Base-by-base conservation (phyloP, 2,113 vertebrate genomes). In the Budorcas taxicolor region DNA sequence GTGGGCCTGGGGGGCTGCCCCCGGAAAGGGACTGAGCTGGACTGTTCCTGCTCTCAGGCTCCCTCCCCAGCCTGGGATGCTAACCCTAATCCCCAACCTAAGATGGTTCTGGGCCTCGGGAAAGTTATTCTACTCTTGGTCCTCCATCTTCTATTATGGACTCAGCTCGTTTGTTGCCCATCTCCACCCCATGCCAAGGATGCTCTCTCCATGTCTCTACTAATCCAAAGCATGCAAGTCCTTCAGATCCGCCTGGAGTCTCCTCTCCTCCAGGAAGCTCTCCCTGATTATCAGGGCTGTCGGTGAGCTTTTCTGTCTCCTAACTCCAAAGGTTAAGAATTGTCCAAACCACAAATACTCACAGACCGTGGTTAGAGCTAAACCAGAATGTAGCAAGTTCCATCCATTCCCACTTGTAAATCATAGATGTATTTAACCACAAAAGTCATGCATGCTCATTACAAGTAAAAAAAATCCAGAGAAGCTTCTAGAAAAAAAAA, bases 381-480 rank as follows among this genome's bases (percentile, higher is more conserved):
- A 94, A 43, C 31, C 58, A 92, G 33, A 90, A 93, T 87, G 85
- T 52, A 96, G 52, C 83, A 86, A 80, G 45, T 74, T 93, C 62
- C 43, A 81, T 80, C 31, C 57, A 84, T 58, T 19, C 57, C 67
- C n/a, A 74, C 76, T 95, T 96, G 57, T 93, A 92, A 96, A 85
- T 96, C 84, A 43, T 94, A 81, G 29, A 91, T 95, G n/a, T 90
- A 57, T 91, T 90, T 90, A 91, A 95, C 43, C 67, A 78, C 53
- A 85, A 40, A 91, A 86, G 80, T 80, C 83, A 90, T 86, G 67
- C 16, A 80, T 95, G 52, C 64, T 92, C 52, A 96, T 87, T 95
- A 91, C 17, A 96, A 96, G 83, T 95, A 25, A 92, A 95, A 97
- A 71, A 94, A 82, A 45, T 67, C 71, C n/a, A 96, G 31, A 91